Conservation (phyloP, 2,888 invertebrate species). For the Tachina fera region DNA sequence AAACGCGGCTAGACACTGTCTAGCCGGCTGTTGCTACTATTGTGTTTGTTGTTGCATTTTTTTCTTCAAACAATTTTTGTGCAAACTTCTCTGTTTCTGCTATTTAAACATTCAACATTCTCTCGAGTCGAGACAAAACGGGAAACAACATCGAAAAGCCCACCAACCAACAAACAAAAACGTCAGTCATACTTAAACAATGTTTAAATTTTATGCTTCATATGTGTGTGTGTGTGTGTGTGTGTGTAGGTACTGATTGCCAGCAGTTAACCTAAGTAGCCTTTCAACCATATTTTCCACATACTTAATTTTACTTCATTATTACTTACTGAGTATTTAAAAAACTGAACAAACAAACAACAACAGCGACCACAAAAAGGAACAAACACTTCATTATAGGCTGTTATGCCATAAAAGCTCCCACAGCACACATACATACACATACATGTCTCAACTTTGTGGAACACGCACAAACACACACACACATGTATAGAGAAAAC, state of each 20-base stretch:
- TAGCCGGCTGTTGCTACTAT: constrained; percentile 76
- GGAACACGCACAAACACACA: background rate
- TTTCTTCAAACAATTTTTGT: constrained; percentile 46
- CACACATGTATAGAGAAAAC: background rate
- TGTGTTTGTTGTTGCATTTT: constrained; percentile 71
- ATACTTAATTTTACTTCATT: constrained; percentile 60
- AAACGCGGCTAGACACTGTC: constrained; percentile 81
- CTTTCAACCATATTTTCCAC: constrained; percentile 69
- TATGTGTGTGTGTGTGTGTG: background rate
- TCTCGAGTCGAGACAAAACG: constrained; percentile 61
- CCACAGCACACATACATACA: background rate
- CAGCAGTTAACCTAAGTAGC: constrained; percentile 67
- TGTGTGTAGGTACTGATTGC: constrained; percentile 14
- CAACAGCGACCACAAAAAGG: constrained; percentile 14
- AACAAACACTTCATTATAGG: constrained; percentile 33
- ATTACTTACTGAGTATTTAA: constrained; percentile 41
- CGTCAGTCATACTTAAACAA: constrained; percentile 49
- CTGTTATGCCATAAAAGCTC: constrained; percentile 1
- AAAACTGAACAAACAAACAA: constrained; percentile 34
- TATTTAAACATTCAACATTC: constrained; percentile 68
- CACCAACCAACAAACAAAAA: constrained; percentile 55
- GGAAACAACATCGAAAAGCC: constrained; percentile 52
- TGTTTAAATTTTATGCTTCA: constrained; percentile 22
- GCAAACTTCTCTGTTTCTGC: constrained; percentile 65
- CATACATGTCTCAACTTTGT: background rate